Evolutionary conservation across 2,113 vertebrate species (phyloP).

Genomic region (Cyanoderma ruficeps): DNA sequence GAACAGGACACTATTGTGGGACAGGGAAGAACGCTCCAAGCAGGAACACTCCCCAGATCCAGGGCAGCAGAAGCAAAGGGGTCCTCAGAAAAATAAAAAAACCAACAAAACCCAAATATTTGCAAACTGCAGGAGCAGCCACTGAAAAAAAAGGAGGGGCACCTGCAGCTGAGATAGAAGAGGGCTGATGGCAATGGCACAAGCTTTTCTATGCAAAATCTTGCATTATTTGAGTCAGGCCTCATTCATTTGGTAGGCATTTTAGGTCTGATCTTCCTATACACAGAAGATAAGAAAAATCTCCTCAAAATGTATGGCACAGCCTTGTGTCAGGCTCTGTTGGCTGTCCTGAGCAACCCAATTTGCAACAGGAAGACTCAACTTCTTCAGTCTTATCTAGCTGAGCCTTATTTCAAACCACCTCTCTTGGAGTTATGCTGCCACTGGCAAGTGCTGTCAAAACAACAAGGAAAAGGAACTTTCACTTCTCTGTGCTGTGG

Average conservation of each 20-base stretch:
- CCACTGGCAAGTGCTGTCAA: not conserved
- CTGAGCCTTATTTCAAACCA: not conserved
- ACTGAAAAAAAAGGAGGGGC: not conserved
- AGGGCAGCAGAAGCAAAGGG: not conserved
- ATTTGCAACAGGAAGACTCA: not conserved
- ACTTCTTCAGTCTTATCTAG: not conserved
- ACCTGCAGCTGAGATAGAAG: not conserved
- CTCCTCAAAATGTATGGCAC: fast-evolving
- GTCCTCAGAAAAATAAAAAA: not conserved
- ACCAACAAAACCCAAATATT: not conserved
- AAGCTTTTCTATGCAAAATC: not conserved
- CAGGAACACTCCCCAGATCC: not conserved
- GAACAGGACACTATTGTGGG: not conserved
- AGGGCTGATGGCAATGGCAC: not conserved
- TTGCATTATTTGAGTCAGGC: not conserved
- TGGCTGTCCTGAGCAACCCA: not conserved
- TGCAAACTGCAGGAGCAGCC: not conserved
- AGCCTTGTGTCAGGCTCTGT: not conserved
- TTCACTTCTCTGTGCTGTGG: not conserved
- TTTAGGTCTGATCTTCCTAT: not conserved
- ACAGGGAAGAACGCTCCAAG: not conserved
- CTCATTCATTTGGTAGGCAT: not conserved
- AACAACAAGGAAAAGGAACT: not conserved
- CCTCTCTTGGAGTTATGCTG: not conserved
- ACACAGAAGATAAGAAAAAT: not conserved